Percentiles rank a stretch among this genome's conserved stretches.
Conservation (phyloP, 2,797 vertebrate species). For the Bucorvus abyssinicus region DNA sequence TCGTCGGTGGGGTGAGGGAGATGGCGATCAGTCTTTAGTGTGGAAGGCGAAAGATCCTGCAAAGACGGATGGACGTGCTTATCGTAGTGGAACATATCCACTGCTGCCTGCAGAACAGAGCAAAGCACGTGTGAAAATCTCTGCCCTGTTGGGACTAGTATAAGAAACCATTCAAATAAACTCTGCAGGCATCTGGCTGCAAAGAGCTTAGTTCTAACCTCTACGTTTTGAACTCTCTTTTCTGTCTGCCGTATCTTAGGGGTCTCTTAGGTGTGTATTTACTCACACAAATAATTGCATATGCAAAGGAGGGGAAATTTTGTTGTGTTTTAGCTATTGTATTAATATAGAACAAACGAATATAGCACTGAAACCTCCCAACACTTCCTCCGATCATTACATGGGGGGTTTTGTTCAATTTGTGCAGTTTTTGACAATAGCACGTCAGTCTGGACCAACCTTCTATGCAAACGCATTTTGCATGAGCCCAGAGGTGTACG, state of each 20-base stretch:
- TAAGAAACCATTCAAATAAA: background rate
- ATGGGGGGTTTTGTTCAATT: background rate
- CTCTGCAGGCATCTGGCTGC: background rate
- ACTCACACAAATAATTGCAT: background rate
- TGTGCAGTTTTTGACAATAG: background rate
- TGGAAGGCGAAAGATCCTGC: background rate
- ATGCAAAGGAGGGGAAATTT: background rate
- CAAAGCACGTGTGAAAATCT: background rate
- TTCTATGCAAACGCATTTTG: background rate
- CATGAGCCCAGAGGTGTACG: background rate
- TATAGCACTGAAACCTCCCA: background rate
- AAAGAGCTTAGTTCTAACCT: background rate
- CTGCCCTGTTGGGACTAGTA: fast-evolving
- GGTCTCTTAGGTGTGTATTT: background rate
- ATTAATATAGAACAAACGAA: background rate
- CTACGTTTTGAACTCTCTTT: background rate
- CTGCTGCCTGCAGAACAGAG: background rate
- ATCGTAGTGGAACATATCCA: background rate
- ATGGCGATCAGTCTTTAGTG: background rate
- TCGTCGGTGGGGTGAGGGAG: background rate
- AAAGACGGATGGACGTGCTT: too few species aligned
- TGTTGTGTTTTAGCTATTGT: background rate
- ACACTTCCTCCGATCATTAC: background rate
- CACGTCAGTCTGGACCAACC: background rate
- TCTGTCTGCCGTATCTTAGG: background rate